phyloP scores from a whole-genome alignment of 1,140 invertebrate genomes.

The Drosophila pachea region DNA sequence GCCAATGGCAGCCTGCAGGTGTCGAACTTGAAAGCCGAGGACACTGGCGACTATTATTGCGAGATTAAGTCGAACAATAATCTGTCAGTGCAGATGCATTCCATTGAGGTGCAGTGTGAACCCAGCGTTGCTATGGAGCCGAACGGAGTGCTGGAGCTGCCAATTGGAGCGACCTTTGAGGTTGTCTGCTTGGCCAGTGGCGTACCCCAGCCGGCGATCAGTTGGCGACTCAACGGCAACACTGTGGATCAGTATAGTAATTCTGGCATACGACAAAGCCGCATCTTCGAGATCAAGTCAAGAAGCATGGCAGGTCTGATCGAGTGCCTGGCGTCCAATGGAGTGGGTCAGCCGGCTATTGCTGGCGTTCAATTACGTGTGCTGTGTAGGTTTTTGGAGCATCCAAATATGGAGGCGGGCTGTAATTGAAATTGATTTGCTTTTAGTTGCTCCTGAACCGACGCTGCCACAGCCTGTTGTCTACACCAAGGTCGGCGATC shows the following conservation, averaged over 20 bases:
- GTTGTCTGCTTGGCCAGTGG: conserved; percentile 85
- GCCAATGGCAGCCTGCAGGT: conserved; percentile 86
- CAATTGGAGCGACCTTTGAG: conserved; percentile 84
- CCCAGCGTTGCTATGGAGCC: conserved; percentile 85
- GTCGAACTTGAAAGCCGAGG: conserved; percentile 81
- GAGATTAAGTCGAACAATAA: conserved; percentile 81
- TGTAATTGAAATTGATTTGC: neutral
- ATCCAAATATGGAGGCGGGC: neutral
- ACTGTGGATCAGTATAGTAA: conserved; percentile 80
- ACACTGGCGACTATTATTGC: conserved; percentile 87
- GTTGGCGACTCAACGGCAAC: conserved; percentile 83
- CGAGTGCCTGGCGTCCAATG: conserved; percentile 86
- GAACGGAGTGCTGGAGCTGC: conserved; percentile 85
- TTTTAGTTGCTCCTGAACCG: conserved; percentile 85
- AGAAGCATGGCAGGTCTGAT: conserved; percentile 84
- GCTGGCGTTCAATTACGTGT: conserved; percentile 82
- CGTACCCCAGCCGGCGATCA: conserved; percentile 84
- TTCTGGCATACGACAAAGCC: conserved; percentile 82
- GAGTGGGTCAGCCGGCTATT: conserved; percentile 85
- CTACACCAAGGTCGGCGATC: conserved; percentile 84
- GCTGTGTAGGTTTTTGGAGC: conserved; percentile 78
- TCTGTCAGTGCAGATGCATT: conserved; percentile 84
- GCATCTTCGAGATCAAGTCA: conserved; percentile 84
- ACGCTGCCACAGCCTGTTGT: conserved; percentile 83
- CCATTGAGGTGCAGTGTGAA: conserved; percentile 87